Conservation (phyloP, 1,140 invertebrate genomes). For the Cardiocondyla obscurior region DNA sequence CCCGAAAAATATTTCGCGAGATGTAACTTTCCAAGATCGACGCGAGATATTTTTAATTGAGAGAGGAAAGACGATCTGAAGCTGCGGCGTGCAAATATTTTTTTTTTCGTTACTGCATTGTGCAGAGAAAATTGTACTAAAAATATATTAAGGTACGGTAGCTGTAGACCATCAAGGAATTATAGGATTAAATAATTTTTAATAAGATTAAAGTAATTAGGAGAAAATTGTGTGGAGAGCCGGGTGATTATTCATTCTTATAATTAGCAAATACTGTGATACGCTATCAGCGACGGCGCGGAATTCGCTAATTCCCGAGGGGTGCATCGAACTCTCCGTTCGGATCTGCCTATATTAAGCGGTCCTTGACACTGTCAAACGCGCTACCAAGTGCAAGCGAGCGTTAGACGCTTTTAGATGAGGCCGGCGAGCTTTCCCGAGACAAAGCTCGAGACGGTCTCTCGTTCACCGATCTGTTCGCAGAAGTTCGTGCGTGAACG, state of each 20-base stretch:
- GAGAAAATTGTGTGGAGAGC: no score
- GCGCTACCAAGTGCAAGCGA: conserved; percentile 48
- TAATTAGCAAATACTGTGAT: conserved; percentile 25
- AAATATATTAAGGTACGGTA: no score
- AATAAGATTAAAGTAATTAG: no score
- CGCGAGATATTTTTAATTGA: conserved; percentile 4
- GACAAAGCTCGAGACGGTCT: conserved; percentile 68
- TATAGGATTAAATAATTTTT: no score
- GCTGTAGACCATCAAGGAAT: no score
- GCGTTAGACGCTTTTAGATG: conserved; percentile 62
- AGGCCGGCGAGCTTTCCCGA: conserved; percentile 41
- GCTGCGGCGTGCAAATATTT: neutral
- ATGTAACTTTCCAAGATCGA: neutral
- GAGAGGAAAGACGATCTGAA: neutral
- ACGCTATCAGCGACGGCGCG: neutral
- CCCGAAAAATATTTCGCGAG: neutral
- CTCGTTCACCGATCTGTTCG: conserved; percentile 48
- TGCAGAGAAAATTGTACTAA: no score
- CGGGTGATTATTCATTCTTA: no score
- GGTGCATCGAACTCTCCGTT: conserved; percentile 59
- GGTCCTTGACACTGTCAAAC: conserved; percentile 70
- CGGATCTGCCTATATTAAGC: conserved; percentile 68
- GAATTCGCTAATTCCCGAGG: conserved; percentile 37
- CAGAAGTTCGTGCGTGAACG: neutral
- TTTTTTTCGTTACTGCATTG: neutral